A percentile compares a stretch with the other conserved stretches of the same genome.
Evolutionary conservation across 2,888 invertebrate genomes (phyloP).

Genomic region (Neocrepidodera transversa): DNA sequence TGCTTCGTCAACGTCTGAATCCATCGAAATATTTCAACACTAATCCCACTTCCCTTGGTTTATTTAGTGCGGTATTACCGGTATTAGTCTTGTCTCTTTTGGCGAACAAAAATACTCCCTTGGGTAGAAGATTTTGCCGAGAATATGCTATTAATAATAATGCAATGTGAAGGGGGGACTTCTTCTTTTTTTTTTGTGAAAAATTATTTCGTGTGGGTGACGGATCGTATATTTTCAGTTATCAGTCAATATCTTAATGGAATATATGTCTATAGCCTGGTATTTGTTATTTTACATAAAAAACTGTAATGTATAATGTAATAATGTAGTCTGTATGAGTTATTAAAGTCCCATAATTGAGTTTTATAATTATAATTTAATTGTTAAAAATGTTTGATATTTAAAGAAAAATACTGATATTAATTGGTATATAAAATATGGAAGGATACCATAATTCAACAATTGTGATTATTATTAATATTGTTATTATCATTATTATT

Average conservation of each 20-base stretch:
- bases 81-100: constrained; percentile 44
- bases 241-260: constrained; percentile 2
- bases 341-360: no score
- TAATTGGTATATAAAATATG: no score
- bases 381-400: no score
- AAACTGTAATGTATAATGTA: no score
- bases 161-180: constrained; percentile 26
- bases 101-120: constrained; percentile 43
- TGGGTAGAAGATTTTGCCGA: constrained; percentile 39
- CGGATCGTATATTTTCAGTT: constrained; percentile 2
- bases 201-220: constrained; percentile 22
- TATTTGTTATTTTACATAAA: no score
- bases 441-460: no score
- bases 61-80: constrained; percentile 52
- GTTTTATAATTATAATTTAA: no score
- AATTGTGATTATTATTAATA: no score
- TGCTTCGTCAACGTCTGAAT: constrained; percentile 30
- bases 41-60: constrained; percentile 53
- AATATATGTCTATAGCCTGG: no score
- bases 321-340: no score
- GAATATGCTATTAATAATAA: constrained; percentile 36
- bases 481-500: no score
- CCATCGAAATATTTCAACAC: constrained; percentile 52
- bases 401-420: no score
- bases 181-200: constrained; percentile 22